Evolutionary conservation across 2,797 vertebrate species (phyloP).

Genomic region (Leuciscus waleckii): DNA sequence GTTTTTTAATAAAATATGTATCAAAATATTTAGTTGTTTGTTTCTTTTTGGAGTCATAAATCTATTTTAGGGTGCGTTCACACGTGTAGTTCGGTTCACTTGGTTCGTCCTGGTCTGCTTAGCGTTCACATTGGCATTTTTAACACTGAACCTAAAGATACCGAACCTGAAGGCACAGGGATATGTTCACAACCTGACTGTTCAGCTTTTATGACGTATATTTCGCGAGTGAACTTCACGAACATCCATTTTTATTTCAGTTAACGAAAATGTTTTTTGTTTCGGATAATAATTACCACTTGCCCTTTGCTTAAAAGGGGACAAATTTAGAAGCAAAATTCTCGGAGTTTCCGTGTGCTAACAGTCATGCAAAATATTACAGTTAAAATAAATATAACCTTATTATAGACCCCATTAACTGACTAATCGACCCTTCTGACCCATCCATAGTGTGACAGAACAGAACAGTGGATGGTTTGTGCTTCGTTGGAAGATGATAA

Average conservation of each 20-base stretch:
- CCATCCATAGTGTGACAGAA: background rate
- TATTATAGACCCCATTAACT: background rate
- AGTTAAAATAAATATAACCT: background rate
- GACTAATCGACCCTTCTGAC: background rate
- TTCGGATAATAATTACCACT: background rate
- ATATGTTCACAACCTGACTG: too few species aligned
- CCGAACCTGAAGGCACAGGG: too few species aligned
- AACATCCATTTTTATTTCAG: too few species aligned
- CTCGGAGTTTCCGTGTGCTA: too few species aligned
- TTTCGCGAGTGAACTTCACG: too few species aligned
- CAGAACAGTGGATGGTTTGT: slow-evolving; percentile 6
- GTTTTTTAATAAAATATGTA: background rate
- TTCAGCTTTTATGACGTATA: too few species aligned
- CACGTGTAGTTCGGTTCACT: too few species aligned
- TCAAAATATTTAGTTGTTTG: background rate
- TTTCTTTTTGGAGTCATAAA: background rate
- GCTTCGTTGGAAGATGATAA: slow-evolving; percentile 44
- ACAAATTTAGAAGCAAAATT: background rate
- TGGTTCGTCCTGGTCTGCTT: background rate
- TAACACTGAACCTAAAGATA: too few species aligned
- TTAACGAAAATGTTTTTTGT: background rate
- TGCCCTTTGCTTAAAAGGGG: background rate
- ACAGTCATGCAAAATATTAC: background rate
- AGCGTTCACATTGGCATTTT: too few species aligned
- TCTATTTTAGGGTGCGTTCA: background rate